Percentiles rank a stretch among this genome's conserved stretches.
These are phyloP conservation scores for Myotis findleyi DNA, from an alignment of 2,797 vertebrate species.

Conservation along the genomic window DNA sequence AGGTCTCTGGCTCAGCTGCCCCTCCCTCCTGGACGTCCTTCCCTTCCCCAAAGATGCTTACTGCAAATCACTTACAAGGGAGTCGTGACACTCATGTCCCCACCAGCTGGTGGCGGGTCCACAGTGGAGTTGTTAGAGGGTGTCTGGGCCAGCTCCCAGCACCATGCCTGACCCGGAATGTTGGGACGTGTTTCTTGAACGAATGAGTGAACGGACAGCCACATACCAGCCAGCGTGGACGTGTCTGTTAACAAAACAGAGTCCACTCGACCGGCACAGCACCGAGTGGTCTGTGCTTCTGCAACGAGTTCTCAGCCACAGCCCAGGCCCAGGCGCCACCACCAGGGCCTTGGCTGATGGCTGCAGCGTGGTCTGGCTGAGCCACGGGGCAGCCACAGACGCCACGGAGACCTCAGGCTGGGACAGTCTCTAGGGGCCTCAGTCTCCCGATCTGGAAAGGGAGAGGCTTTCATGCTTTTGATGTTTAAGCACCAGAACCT, in stretches of 20 bases:
- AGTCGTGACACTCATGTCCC: background rate
- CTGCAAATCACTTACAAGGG: background rate
- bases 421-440: background rate
- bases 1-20: background rate
- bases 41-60: background rate
- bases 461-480: background rate
- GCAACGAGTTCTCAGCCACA: background rate
- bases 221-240: rapidly evolving
- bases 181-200: background rate
- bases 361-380: background rate
- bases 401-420: background rate
- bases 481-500: background rate
- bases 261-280: background rate
- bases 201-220: background rate
- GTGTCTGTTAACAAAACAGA: background rate
- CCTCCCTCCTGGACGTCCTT: background rate
- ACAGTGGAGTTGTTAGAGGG: rapidly evolving
- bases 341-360: background rate
- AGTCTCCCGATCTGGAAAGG: background rate
- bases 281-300: rapidly evolving
- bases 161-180: background rate
- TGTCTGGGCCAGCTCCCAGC: background rate
- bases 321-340: background rate
- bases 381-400: background rate
- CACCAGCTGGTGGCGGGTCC: background rate